Conservation (phyloP, 2,113 vertebrate genomes). For the Numenius arquata region DNA sequence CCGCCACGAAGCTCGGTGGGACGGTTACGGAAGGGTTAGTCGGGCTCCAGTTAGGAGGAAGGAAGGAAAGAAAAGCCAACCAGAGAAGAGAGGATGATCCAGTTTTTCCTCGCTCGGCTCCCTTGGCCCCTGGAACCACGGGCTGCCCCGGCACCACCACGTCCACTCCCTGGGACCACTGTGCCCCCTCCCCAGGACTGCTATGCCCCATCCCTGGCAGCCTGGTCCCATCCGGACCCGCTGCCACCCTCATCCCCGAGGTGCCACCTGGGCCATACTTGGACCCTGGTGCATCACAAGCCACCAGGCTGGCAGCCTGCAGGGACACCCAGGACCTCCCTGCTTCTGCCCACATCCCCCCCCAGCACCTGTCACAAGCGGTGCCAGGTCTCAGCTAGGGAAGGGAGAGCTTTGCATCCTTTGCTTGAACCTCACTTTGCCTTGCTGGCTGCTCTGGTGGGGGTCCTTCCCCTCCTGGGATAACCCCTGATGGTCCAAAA, state of each 20-base stretch:
- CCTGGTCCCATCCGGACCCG: neutral
- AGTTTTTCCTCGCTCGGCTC: slow-evolving; percentile 33
- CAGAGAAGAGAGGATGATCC: slow-evolving; percentile 46
- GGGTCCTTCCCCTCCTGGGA: neutral
- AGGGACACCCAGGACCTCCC: neutral
- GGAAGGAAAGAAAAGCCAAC: slow-evolving; percentile 60
- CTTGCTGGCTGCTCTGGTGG: neutral
- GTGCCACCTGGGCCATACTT: neutral
- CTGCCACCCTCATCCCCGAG: neutral
- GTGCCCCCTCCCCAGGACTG: neutral
- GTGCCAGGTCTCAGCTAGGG: neutral
- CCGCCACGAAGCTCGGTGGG: neutral
- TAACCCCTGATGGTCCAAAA: neutral
- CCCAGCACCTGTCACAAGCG: fast-evolving
- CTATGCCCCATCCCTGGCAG: neutral
- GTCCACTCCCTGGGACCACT: neutral
- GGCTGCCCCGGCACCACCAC: neutral
- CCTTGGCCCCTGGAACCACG: slow-evolving; percentile 19
- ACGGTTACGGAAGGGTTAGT: slow-evolving; percentile 46
- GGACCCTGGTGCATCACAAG: neutral
- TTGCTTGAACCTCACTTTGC: neutral
- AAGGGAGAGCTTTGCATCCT: neutral
- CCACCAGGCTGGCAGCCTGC: neutral
- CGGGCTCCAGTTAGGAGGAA: slow-evolving; percentile 53
- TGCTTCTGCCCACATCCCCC: neutral